phyloP scores from a whole-genome alignment of 2,113 vertebrate species.

The Hippocampus abdominalis region DNA sequence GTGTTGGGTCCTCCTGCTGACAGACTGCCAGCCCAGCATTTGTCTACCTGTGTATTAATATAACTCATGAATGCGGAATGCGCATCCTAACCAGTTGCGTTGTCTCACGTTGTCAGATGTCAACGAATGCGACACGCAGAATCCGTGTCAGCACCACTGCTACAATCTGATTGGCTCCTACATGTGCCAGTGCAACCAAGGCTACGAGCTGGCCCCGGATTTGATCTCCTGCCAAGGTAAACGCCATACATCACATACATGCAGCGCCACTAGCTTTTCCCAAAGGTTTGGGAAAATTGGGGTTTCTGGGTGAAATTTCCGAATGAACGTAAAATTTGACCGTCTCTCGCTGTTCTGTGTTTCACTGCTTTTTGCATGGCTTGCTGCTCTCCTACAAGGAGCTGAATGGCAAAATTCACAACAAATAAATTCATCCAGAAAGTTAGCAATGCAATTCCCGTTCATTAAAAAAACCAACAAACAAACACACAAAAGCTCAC shows the following conservation, averaged over 20 bases:
- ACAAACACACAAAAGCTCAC: no score
- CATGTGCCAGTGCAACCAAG: slow-evolving; percentile 90
- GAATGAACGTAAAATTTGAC: no score
- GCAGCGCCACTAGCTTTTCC: no score
- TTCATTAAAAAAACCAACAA: no score
- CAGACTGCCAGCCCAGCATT: neutral
- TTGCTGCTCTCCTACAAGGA: no score
- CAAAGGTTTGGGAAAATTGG: no score
- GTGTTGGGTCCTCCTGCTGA: neutral
- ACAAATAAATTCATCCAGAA: no score
- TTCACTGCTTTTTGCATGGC: no score
- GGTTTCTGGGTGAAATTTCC: no score
- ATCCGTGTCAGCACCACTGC: slow-evolving; percentile 89
- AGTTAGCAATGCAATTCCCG: no score
- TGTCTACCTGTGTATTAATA: neutral
- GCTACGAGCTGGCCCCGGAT: slow-evolving; percentile 86
- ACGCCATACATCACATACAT: neutral
- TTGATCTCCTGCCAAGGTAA: slow-evolving; percentile 89
- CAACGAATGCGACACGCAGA: slow-evolving; percentile 86
- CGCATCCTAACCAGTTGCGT: slow-evolving; percentile 15
- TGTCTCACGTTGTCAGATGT: slow-evolving; percentile 75
- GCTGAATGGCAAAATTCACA: no score
- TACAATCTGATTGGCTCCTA: slow-evolving; percentile 91
- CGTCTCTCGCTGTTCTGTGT: no score
- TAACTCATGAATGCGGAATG: neutral